Evolutionary conservation across 2,797 vertebrate genomes (phyloP).

Genomic region (Liasis olivaceus): DNA sequence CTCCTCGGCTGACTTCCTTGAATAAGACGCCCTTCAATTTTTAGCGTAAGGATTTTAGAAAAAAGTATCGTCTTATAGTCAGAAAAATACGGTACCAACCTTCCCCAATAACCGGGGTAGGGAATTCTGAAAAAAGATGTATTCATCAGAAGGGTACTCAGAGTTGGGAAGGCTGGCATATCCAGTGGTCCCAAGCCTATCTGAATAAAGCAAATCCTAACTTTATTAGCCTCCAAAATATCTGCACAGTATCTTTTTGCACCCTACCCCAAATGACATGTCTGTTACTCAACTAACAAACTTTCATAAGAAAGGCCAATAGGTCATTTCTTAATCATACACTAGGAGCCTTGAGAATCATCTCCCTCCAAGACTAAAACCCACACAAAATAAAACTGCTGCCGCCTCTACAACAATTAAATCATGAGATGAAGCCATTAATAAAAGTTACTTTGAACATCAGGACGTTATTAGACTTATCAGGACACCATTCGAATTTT

Average conservation of each 20-base stretch:
- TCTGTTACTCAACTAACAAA: background rate
- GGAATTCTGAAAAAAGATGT: background rate
- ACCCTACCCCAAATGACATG: background rate
- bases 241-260: background rate
- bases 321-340: background rate
- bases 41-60: no score
- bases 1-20: no score
- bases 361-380: background rate
- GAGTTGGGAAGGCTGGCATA: background rate
- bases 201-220: background rate
- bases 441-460: conserved; percentile 10
- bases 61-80: no score
- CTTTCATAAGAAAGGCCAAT: background rate
- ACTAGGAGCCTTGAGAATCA: background rate
- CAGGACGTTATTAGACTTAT: background rate
- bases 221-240: background rate
- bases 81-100: no score
- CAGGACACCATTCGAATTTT: background rate
- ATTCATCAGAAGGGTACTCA: background rate
- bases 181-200: background rate
- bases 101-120: background rate
- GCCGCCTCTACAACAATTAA: conserved; percentile 13
- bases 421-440: conserved; percentile 5
- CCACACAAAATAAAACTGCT: background rate
- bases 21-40: no score